Evolutionary conservation across 2,888 invertebrate genomes (phyloP).

Genomic region (Ellobium chinense): DNA sequence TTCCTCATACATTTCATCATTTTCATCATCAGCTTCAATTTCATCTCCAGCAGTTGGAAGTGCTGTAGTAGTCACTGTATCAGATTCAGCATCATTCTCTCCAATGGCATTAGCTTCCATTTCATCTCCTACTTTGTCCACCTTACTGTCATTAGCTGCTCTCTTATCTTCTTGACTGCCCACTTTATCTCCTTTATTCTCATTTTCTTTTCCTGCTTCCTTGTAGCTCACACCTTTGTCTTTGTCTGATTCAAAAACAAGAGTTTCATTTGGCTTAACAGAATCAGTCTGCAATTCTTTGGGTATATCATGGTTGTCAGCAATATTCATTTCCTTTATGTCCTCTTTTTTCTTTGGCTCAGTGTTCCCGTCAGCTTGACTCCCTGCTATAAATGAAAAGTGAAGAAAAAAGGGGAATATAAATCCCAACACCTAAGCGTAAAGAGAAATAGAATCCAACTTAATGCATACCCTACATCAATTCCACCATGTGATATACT

Average conservation of each 20-base stretch:
- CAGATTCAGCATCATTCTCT: neutral
- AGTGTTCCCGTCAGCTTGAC: slow-evolving; percentile 2
- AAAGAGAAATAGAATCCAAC: too few relatives aligned
- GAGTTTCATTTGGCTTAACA: neutral
- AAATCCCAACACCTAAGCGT: neutral
- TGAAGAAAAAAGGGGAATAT: neutral
- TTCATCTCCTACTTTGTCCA: too few relatives aligned
- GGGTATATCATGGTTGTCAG: neutral
- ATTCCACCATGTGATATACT: too few relatives aligned
- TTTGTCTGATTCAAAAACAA: neutral
- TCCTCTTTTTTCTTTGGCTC: neutral
- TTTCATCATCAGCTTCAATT: neutral
- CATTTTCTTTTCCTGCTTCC: too few relatives aligned
- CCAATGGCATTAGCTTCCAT: neutral
- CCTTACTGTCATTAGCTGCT: too few relatives aligned
- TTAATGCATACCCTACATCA: too few relatives aligned
- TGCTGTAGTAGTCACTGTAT: neutral
- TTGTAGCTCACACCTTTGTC: too few relatives aligned
- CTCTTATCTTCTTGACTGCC: too few relatives aligned
- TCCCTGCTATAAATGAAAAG: neutral
- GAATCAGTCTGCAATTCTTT: too few relatives aligned
- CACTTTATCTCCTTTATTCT: too few relatives aligned
- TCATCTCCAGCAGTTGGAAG: neutral
- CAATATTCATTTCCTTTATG: neutral
- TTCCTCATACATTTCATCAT: neutral